Percentiles rank a stretch among this genome's conserved stretches.
Conservation (phyloP, 2,113 vertebrate species). For the Corydoras sp. region DNA sequence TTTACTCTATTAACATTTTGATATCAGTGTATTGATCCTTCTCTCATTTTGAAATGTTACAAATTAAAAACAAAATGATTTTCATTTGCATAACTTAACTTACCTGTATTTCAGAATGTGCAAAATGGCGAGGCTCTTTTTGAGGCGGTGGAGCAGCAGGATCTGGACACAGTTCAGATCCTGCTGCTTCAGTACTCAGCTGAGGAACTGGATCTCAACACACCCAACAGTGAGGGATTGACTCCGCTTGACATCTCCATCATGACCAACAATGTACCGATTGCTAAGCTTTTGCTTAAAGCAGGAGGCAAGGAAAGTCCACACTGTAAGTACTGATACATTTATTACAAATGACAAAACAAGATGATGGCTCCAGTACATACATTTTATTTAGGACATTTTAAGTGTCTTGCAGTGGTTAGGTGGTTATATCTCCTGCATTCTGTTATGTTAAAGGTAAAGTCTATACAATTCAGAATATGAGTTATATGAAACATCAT, state of each 20-base stretch:
- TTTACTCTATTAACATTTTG: too few species aligned
- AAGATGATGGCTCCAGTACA: neutral
- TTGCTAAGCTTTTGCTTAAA: slow-evolving; percentile 83
- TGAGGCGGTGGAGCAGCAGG: slow-evolving; percentile 93
- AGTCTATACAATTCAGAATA: too few species aligned
- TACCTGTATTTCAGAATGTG: slow-evolving; percentile 68
- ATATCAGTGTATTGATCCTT: too few species aligned
- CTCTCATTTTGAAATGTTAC: too few species aligned
- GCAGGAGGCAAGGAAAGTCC: slow-evolving; percentile 87
- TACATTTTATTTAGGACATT: neutral
- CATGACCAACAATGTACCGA: slow-evolving; percentile 90
- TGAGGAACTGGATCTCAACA: slow-evolving; percentile 93
- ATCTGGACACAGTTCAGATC: slow-evolving; percentile 84
- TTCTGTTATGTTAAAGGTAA: too few species aligned
- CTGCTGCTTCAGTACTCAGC: slow-evolving; percentile 82
- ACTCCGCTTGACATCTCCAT: slow-evolving; percentile 88
- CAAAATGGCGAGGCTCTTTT: slow-evolving; percentile 87
- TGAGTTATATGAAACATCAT: too few species aligned
- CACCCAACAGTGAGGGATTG: slow-evolving; percentile 85
- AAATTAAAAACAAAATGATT: too few species aligned
- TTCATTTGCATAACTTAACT: too few species aligned
- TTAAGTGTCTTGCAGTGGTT: too few species aligned
- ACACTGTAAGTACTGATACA: slow-evolving; percentile 78
- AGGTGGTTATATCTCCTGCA: too few species aligned
- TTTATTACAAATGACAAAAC: neutral